Percentiles rank a stretch among this genome's conserved stretches.
Conservation (phyloP, 2,888 invertebrate species). For the Lymantria dispar region DNA sequence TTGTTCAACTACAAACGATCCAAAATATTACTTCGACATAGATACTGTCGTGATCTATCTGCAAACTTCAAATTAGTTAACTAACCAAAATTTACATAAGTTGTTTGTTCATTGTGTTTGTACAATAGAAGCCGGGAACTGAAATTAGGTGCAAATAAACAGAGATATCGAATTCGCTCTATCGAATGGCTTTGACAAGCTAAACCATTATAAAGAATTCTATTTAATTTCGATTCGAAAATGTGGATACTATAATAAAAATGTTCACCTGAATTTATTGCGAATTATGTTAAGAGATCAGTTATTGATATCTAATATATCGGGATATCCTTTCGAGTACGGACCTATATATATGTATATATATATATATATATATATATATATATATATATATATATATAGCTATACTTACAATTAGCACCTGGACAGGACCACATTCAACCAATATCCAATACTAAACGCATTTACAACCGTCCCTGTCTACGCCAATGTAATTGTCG, state of each 20-base stretch:
- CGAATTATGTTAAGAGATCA: no score
- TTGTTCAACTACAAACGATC: neutral
- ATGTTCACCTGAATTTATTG: no score
- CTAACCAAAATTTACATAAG: slow-evolving; percentile 53
- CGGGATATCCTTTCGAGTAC: no score
- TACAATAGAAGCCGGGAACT: slow-evolving; percentile 50
- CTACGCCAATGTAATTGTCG: slow-evolving; percentile 68
- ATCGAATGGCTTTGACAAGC: slow-evolving; percentile 57
- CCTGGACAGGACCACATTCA: slow-evolving; percentile 43
- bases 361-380: neutral
- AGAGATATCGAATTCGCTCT: slow-evolving; percentile 46
- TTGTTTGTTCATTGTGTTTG: slow-evolving; percentile 53
- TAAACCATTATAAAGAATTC: slow-evolving; percentile 44
- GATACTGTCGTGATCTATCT: slow-evolving; percentile 40
- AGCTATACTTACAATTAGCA: no score
- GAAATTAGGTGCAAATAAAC: slow-evolving; percentile 57
- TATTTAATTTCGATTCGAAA: slow-evolving; percentile 29
- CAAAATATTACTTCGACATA: slow-evolving; percentile 14
- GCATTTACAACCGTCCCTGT: slow-evolving; percentile 54
- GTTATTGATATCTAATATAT: no score
- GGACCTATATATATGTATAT: no score
- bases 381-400: slow-evolving; percentile 12
- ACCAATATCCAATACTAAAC: slow-evolving; percentile 40
- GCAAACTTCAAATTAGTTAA: slow-evolving; percentile 54
- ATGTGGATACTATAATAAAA: no score